Conservation (phyloP, 1,140 invertebrate species). For the Drosophila willistoni region DNA sequence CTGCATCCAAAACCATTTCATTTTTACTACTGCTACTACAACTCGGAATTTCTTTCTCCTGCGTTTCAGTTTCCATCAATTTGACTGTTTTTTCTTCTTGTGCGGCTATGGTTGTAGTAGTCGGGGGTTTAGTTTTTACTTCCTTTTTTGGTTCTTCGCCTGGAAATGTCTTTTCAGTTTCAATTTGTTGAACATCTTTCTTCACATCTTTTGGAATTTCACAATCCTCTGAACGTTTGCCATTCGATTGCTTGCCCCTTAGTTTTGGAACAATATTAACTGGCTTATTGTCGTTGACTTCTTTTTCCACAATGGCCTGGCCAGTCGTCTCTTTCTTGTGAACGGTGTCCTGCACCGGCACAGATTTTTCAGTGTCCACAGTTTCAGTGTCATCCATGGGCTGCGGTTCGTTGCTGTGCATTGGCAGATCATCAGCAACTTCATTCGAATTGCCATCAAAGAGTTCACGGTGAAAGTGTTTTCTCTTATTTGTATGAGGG, state of each 20-base stretch:
- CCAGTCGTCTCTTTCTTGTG: slow-evolving; percentile 25
- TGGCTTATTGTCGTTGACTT: slow-evolving; percentile 55
- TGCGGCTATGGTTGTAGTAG: neutral
- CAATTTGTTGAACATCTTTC: slow-evolving; percentile 14
- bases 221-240: slow-evolving; percentile 57
- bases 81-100: slow-evolving; percentile 21
- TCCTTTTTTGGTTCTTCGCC: slow-evolving; percentile 26
- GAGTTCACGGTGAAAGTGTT: slow-evolving; percentile 64
- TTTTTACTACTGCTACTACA: slow-evolving; percentile 39
- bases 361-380: slow-evolving; percentile 13
- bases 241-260: slow-evolving; percentile 83
- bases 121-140: neutral
- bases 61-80: neutral
- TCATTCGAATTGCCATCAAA: slow-evolving; percentile 26
- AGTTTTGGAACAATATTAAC: slow-evolving; percentile 81
- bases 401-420: neutral
- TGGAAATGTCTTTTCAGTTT: slow-evolving; percentile 1
- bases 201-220: slow-evolving; percentile 18
- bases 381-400: slow-evolving; percentile 6
- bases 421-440: slow-evolving; percentile 3
- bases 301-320: slow-evolving; percentile 33
- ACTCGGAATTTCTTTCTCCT: slow-evolving; percentile 30
- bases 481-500: slow-evolving; percentile 70
- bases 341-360: slow-evolving; percentile 3
- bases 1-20: slow-evolving; percentile 74